phyloP scores from a whole-genome alignment of 2,888 invertebrate species.

The Drosophila kambysellisi region DNA sequence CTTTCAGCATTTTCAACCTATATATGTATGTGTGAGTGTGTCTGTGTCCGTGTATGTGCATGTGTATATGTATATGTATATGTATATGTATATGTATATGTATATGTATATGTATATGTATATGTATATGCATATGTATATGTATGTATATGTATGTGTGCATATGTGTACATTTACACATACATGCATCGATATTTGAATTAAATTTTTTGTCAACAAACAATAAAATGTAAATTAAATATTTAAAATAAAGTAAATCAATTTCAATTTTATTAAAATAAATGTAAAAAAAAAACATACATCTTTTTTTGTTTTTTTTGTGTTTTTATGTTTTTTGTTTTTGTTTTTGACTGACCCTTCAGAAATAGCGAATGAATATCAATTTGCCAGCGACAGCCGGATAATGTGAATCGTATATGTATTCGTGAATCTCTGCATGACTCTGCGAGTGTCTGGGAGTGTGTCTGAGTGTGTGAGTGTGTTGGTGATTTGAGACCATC shows the following conservation, averaged over 20 bases:
- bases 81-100: neutral
- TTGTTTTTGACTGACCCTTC: neutral
- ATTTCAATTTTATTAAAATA: conserved; percentile 75
- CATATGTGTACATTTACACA: conserved; percentile 5
- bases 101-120: conserved; percentile 8
- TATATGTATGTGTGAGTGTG: neutral
- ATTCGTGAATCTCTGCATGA: conserved; percentile 9
- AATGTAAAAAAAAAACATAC: conserved; percentile 68
- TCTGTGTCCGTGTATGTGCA: conserved; percentile 3
- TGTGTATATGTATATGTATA: conserved; percentile 5
- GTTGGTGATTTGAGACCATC: conserved; percentile 57
- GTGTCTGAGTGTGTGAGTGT: conserved; percentile 61
- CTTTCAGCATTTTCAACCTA: conserved; percentile 19
- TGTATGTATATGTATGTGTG: neutral
- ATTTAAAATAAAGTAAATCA: conserved; percentile 64
- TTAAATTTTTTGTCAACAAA: conserved; percentile 52
- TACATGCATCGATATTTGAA: conserved; percentile 12
- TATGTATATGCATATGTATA: neutral
- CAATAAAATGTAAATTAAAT: conserved; percentile 67
- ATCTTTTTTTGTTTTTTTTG: neutral
- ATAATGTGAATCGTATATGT: conserved; percentile 24
- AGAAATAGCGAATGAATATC: conserved; percentile 65
- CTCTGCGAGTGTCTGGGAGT: conserved; percentile 62
- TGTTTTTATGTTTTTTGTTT: neutral
- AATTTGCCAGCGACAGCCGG: conserved; percentile 54